phyloP scores from a whole-genome alignment of 2,888 invertebrate species.

The Orthosia gothica region DNA sequence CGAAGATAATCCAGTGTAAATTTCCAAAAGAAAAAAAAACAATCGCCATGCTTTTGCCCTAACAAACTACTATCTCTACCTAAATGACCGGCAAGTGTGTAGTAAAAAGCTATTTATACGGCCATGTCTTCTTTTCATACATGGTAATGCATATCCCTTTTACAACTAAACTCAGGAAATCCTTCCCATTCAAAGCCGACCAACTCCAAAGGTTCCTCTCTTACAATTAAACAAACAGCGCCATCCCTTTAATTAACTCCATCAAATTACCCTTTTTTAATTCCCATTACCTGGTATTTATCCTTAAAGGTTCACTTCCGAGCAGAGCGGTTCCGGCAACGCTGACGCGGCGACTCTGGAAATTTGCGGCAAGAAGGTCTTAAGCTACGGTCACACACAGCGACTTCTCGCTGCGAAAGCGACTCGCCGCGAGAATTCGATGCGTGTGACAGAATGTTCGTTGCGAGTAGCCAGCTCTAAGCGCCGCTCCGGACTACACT shows the following conservation, averaged over 20 bases:
- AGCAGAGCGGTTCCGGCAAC: too few relatives aligned
- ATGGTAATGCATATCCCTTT: neutral
- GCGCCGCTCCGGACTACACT: too few relatives aligned
- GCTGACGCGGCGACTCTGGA: too few relatives aligned
- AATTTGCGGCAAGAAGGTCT: too few relatives aligned
- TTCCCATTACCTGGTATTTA: constrained; percentile 55
- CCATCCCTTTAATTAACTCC: constrained; percentile 62
- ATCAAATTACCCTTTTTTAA: constrained; percentile 64
- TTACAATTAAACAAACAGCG: constrained; percentile 56
- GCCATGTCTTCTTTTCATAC: too few relatives aligned
- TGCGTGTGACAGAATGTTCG: too few relatives aligned
- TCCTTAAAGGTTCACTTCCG: constrained; percentile 42
- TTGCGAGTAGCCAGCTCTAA: too few relatives aligned
- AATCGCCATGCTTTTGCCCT: neutral
- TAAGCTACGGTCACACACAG: too few relatives aligned
- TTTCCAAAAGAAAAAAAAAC: neutral
- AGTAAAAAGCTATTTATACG: neutral
- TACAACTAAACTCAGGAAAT: constrained; percentile 14
- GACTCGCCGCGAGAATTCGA: too few relatives aligned
- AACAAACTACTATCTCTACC: neutral
- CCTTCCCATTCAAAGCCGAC: constrained; percentile 12
- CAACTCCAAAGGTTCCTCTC: constrained; percentile 15
- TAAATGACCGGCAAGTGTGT: neutral
- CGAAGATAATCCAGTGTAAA: neutral
- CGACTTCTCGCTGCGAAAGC: too few relatives aligned